These are phyloP conservation scores for Orthosia cruda DNA, from an alignment of 2,888 invertebrate genomes.

Conservation along the genomic window DNA sequence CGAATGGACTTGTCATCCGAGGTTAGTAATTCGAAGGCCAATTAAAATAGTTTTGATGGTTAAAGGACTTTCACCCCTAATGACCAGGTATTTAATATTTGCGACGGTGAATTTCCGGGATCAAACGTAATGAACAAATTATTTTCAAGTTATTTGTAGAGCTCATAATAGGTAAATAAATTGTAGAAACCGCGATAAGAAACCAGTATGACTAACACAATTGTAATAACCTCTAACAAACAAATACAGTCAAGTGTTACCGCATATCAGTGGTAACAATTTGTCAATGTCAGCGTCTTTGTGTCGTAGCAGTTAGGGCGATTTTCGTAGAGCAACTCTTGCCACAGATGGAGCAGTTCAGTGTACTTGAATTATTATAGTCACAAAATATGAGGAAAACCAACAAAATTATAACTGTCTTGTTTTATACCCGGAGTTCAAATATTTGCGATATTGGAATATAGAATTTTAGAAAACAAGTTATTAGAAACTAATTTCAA, in stretches of 20 bases:
- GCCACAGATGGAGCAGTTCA: not conserved
- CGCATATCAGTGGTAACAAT: not conserved
- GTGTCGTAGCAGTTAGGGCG: not conserved
- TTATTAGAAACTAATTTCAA: too few species aligned
- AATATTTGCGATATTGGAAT: not conserved
- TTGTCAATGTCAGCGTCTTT: not conserved
- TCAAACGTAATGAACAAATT: not conserved
- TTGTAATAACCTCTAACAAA: constrained; percentile 26
- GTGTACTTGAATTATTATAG: not conserved
- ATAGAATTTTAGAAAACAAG: too few species aligned
- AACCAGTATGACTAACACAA: constrained; percentile 25
- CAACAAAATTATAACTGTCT: not conserved
- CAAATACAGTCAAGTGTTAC: constrained; percentile 5
- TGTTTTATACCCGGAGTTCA: not conserved
- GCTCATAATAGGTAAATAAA: constrained; percentile 20
- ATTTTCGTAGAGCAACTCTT: not conserved
- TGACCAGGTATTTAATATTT: not conserved
- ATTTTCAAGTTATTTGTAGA: constrained; percentile 23
- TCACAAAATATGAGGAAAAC: constrained; percentile 21
- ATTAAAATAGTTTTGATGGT: not conserved
- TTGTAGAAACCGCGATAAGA: constrained; percentile 35
- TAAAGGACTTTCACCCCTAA: constrained; percentile 2
- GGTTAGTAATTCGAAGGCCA: not conserved
- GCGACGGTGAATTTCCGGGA: not conserved
- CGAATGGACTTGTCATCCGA: constrained; percentile 2